Evolutionary conservation across 2,888 invertebrate genomes (phyloP).

Genomic region (Lysandra bellargus): DNA sequence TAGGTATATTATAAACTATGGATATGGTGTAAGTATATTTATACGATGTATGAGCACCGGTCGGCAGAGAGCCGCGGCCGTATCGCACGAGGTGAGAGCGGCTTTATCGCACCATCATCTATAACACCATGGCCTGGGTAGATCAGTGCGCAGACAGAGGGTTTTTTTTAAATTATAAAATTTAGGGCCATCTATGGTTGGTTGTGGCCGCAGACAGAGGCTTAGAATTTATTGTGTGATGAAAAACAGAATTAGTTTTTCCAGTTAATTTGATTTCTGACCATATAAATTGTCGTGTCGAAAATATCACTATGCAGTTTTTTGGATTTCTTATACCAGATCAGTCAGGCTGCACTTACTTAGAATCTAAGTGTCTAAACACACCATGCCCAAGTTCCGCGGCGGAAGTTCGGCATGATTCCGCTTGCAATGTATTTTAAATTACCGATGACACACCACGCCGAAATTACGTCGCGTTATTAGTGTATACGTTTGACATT

Average conservation of each 20-base stretch:
- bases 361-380: too few species aligned
- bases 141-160: slow-evolving; percentile 46
- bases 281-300: too few species aligned
- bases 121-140: slow-evolving; percentile 56
- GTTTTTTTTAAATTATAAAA: not conserved
- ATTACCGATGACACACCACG: too few species aligned
- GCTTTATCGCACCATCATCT: slow-evolving; percentile 67
- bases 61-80: slow-evolving; percentile 59
- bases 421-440: too few species aligned
- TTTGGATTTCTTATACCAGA: too few species aligned
- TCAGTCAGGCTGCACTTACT: too few species aligned
- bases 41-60: not conserved
- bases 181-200: too few species aligned
- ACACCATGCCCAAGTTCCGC: too few species aligned
- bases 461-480: too few species aligned
- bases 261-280: not conserved
- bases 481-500: too few species aligned
- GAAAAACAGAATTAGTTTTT: not conserved
- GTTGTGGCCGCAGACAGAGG: slow-evolving; percentile 39
- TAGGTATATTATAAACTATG: not conserved
- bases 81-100: slow-evolving; percentile 66
- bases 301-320: too few species aligned
- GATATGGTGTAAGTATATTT: not conserved
- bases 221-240: not conserved
- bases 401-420: too few species aligned